phyloP scores from a whole-genome alignment of 2,113 vertebrate genomes.

The Muntiacus reevesi region DNA sequence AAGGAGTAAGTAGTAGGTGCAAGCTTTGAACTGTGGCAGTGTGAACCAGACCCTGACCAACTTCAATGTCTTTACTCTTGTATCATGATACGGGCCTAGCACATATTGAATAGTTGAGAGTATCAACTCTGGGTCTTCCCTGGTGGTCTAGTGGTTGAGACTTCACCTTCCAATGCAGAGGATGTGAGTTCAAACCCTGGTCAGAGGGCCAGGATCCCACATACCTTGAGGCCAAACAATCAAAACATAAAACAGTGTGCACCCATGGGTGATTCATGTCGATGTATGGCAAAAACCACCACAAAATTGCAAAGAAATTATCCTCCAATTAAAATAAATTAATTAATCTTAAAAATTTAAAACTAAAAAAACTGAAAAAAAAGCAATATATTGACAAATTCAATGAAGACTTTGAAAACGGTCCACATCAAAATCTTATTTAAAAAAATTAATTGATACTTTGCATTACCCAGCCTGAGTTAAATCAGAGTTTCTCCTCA shows the following conservation, averaged over 20 bases:
- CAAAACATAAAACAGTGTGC: background rate
- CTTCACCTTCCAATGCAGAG: background rate
- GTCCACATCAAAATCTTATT: background rate
- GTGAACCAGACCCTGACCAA: background rate
- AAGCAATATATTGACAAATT: background rate
- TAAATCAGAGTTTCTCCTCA: background rate
- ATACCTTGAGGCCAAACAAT: background rate
- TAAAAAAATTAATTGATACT: no score
- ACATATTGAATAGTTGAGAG: background rate
- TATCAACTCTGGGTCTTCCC: background rate
- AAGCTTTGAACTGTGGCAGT: background rate
- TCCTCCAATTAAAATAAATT: background rate
- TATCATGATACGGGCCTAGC: accelerated
- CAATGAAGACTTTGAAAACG: background rate
- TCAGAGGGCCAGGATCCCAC: background rate
- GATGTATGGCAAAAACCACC: background rate
- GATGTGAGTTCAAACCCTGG: background rate
- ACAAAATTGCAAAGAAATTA: background rate
- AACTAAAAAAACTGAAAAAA: background rate
- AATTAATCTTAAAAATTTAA: background rate
- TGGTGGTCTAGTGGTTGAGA: background rate
- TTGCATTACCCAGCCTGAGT: background rate
- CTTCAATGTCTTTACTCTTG: accelerated
- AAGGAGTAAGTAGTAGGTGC: background rate
- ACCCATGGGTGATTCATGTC: background rate